Evolutionary conservation across 2,113 vertebrate species (phyloP).

Genomic region (Pseudorasbora parva): DNA sequence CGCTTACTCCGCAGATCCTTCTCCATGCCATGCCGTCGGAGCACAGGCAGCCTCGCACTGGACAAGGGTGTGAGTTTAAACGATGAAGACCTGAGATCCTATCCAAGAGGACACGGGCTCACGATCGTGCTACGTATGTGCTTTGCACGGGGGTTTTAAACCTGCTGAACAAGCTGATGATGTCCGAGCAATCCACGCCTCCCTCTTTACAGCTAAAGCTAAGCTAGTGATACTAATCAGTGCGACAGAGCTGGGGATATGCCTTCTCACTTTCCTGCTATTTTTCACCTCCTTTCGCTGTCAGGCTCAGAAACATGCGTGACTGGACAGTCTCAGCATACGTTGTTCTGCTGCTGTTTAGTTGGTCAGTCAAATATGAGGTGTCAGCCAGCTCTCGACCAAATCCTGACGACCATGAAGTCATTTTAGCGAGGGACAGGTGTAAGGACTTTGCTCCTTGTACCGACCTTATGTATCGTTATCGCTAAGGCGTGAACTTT

Average conservation of each 20-base stretch:
- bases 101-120: too few species aligned
- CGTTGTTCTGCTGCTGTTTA: background rate
- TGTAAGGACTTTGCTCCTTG: background rate
- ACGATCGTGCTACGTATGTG: background rate
- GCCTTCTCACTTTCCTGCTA: background rate
- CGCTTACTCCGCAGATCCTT: background rate
- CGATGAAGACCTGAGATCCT: background rate
- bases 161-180: constrained; percentile 1
- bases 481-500: background rate
- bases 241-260: background rate
- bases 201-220: constrained; percentile 19
- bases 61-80: background rate
- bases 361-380: background rate
- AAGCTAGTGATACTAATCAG: constrained; percentile 1
- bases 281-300: background rate
- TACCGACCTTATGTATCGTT: background rate
- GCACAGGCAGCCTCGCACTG: background rate
- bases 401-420: background rate
- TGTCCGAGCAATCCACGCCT: constrained; percentile 1
- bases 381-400: constrained; percentile 1
- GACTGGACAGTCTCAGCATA: background rate
- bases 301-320: background rate
- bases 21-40: background rate
- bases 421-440: background rate
- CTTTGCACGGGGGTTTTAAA: background rate